Evolutionary conservation across 1,140 invertebrate species (phyloP).

Genomic region (Tetragnatha versicolor): DNA sequence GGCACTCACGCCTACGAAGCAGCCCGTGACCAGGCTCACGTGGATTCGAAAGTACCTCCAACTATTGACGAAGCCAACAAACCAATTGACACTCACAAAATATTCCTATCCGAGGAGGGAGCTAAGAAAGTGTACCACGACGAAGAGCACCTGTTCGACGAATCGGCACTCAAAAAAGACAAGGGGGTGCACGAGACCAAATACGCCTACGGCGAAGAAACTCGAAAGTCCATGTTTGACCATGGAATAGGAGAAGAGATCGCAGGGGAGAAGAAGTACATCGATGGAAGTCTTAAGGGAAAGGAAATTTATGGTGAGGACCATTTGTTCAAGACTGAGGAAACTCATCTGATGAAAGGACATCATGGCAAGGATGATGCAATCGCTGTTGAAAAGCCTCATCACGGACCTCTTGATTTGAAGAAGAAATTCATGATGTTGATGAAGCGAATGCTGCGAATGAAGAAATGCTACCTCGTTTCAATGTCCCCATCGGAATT

Average conservation of each 20-base stretch:
- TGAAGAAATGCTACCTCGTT: constrained; percentile 34
- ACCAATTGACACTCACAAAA: not conserved
- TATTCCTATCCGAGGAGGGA: not conserved
- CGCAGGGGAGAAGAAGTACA: not conserved
- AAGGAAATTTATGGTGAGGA: not conserved
- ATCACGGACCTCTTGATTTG: not conserved
- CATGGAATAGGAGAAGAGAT: not conserved
- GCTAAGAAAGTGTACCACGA: not conserved
- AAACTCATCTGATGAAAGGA: not conserved
- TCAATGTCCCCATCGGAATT: constrained; percentile 14
- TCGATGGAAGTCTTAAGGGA: not conserved
- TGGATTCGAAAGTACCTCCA: constrained; percentile 12
- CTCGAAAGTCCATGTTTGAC: not conserved
- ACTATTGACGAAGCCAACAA: not conserved
- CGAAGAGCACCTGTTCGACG: not conserved
- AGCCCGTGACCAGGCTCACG: constrained; percentile 5
- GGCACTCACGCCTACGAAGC: constrained; percentile 24
- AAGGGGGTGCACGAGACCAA: not conserved
- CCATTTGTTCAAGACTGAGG: not conserved
- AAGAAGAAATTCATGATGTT: constrained; percentile 1
- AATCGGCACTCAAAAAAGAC: not conserved
- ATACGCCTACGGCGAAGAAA: not conserved
- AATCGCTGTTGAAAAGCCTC: not conserved
- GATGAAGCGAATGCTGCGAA: not conserved
- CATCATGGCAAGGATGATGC: not conserved